phyloP scores from a whole-genome alignment of 64 coral and sea anemone species.

The Montipora capricornis region DNA sequence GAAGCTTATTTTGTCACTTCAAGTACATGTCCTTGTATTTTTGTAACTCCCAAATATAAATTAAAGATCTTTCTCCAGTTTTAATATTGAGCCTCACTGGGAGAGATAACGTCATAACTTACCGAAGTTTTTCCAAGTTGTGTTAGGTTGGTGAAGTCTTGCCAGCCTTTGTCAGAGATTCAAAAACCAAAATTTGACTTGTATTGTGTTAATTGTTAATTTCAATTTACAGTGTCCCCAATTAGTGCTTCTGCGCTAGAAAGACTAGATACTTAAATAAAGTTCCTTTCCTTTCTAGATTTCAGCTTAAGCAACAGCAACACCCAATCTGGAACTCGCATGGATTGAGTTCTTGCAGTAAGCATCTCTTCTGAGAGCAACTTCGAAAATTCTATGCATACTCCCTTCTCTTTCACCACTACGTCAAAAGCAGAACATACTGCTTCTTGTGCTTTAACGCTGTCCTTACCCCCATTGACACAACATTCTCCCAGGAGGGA shows the following conservation, averaged over 20 bases:
- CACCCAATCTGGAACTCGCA: slow-evolving; percentile 23
- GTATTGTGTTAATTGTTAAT: too few relatives aligned
- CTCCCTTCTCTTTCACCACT: slow-evolving; percentile 3
- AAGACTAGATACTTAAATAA: too few relatives aligned
- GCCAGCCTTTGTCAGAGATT: slow-evolving; percentile 21
- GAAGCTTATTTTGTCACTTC: too few relatives aligned
- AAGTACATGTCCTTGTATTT: too few relatives aligned
- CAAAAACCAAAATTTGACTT: too few relatives aligned
- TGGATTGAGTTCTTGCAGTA: neutral
- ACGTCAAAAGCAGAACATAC: neutral
- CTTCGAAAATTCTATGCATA: neutral
- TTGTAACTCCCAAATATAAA: too few relatives aligned
- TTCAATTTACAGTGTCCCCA: too few relatives aligned
- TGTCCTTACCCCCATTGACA: neutral
- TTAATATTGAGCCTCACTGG: too few relatives aligned
- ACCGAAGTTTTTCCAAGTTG: slow-evolving; percentile 40
- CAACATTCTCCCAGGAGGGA: slow-evolving; percentile 1
- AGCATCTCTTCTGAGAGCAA: neutral
- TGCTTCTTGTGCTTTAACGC: neutral
- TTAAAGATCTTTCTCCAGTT: neutral
- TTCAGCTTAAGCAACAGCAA: slow-evolving; percentile 1
- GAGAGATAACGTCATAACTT: neutral
- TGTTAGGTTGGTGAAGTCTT: slow-evolving; percentile 9
- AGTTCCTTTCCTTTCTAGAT: neutral
- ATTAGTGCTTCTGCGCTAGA: too few relatives aligned